Evolutionary conservation across 2,888 invertebrate species (phyloP), one percentile per base, ranked within the genome.

Genomic region (Caenorhabditis imperialis): DNA sequence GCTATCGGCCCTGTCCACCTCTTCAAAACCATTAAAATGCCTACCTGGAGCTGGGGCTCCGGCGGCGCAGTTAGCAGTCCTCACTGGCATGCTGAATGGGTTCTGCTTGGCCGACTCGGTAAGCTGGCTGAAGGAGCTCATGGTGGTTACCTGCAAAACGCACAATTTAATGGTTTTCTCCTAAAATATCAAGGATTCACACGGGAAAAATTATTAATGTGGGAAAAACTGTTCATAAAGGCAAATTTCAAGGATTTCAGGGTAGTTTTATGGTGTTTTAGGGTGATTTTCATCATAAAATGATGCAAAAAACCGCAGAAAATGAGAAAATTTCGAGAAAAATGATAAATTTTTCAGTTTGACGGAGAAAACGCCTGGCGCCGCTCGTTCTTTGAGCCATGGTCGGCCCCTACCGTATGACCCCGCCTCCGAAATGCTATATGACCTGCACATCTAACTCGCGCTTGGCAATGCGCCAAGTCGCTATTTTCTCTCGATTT

Each of bases 41-140:
- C 30, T 44, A 63, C 62, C 22, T 60, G 47, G 30, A 40, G 48
- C 44, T 67, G 73, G n/a, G 27, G 58, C 70, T 42, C 47, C 55
- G 40, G 57, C 67, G 25, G 78, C 78, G 61, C 85, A 85, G 70
- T 65, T 74, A 22, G 78, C 86, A 22, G 75, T 48, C 27, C 85
- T 75, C 44, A 79, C 78, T 20, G 86, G 86, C 62, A 84, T 67
- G 45, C 73, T 73, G 81, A 86, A 86, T 40, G 86, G 85, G 65
- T 84, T 86, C 44, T 72, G 53, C 70, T 81, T 81, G 6, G 81
- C 73, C 37, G 77, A 71, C 45, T 85, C 82, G 51, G 80, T 48
- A 35, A 86, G 72, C 60, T 86, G 83, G 37, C 75, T 77, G 75
- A 83, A 77, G 74, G 84, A 79, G 71, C 86, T 82, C 85, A 86